These are phyloP conservation scores for Tachycineta bicolor DNA, from an alignment of 2,113 vertebrate genomes.

Conservation along the genomic window DNA sequence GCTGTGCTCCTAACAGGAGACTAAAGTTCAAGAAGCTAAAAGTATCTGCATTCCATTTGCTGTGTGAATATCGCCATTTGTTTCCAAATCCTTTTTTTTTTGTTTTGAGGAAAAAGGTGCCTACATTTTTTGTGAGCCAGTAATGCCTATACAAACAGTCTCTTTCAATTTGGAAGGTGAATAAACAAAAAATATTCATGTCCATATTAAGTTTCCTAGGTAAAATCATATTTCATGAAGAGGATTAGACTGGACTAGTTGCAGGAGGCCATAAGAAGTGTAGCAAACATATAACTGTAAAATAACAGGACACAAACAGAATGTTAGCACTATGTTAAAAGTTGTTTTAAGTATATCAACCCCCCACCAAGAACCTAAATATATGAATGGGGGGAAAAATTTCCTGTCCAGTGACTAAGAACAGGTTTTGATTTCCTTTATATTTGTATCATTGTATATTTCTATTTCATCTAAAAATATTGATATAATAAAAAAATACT, in stretches of 20 bases:
- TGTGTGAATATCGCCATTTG: no score
- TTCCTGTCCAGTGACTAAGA: neutral
- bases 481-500: neutral
- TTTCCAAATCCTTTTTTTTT: no score
- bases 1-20: neutral
- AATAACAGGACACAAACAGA: neutral
- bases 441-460: neutral
- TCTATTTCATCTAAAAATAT: neutral
- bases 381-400: neutral
- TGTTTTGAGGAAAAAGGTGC: no score
- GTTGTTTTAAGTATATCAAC: neutral
- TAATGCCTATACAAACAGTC: neutral
- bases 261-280: neutral
- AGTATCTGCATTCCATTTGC: no score
- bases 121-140: neutral
- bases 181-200: neutral
- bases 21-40: neutral
- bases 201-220: neutral
- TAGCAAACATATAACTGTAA: neutral
- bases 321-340: neutral
- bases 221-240: neutral
- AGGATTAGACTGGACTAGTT: neutral
- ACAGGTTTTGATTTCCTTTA: neutral
- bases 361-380: accelerated
- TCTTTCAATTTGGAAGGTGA: neutral